These are phyloP conservation scores for Hypercompe scribonia DNA, from an alignment of 2,888 invertebrate genomes.

Conservation along the genomic window DNA sequence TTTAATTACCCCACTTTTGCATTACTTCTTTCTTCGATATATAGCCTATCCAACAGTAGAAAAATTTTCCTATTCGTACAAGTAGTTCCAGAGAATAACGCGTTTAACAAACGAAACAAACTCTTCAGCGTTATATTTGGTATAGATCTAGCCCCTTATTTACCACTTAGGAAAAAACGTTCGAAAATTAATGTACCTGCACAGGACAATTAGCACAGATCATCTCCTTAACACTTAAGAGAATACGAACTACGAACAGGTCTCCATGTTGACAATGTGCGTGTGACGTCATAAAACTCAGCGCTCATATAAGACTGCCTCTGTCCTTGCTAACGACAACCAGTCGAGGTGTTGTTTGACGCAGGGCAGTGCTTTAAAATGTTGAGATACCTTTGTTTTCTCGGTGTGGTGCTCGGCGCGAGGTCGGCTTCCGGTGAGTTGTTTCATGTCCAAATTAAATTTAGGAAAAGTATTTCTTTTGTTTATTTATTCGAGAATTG, in stretches of 20 bases:
- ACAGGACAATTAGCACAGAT: neutral
- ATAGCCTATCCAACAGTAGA: no score
- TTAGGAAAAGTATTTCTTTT: neutral
- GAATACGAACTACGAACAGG: conserved; percentile 15
- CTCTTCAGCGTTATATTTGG: neutral
- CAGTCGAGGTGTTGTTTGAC: neutral
- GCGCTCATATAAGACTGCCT: conserved; percentile 41
- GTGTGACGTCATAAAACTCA: conserved; percentile 33
- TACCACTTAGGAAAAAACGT: neutral
- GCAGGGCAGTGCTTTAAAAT: conserved; percentile 43
- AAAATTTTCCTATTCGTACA: no score
- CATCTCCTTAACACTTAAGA: conserved; percentile 22
- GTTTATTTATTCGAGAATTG: neutral
- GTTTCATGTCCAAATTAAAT: neutral
- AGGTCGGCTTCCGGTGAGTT: conserved; percentile 65
- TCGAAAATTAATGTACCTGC: neutral
- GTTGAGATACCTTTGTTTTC: conserved; percentile 62
- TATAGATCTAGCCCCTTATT: neutral
- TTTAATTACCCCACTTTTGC: no score
- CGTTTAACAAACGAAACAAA: no score
- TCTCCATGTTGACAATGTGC: conserved; percentile 10
- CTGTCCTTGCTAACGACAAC: conserved; percentile 17
- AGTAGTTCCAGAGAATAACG: no score
- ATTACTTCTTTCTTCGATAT: no score
- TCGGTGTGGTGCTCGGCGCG: conserved; percentile 63